Conservation (phyloP, 2,113 vertebrate genomes). For the Phoenicopterus ruber region DNA sequence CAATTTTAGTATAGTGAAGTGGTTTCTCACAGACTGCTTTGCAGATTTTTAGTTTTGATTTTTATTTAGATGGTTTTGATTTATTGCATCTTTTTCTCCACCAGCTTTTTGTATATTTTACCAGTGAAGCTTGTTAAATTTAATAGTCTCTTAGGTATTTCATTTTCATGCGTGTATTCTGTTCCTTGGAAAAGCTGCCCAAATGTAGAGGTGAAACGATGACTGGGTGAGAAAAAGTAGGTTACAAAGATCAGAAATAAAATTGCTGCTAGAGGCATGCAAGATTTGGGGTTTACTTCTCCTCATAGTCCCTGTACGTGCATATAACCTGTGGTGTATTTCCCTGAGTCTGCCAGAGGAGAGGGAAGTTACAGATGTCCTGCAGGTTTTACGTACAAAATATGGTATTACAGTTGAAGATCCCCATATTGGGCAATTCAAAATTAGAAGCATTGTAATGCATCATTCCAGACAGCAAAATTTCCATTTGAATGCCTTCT, state of each 20-base stretch:
- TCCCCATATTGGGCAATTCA: not conserved
- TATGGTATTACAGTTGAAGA: not conserved
- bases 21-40: not conserved
- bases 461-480: not conserved
- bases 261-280: not conserved
- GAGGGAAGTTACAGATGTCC: not conserved
- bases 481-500: not conserved
- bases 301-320: not conserved
- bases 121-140: not conserved
- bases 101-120: not conserved
- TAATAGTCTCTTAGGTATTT: not conserved
- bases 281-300: not conserved
- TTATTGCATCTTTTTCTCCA: not conserved
- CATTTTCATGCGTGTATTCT: accelerated
- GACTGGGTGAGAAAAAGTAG: not conserved
- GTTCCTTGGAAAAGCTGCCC: not conserved
- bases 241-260: not conserved
- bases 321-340: not conserved
- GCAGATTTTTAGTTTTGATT: not conserved
- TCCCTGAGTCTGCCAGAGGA: not conserved
- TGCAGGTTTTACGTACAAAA: not conserved
- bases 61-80: not conserved
- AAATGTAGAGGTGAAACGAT: not conserved
- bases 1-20: not conserved
- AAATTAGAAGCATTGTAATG: not conserved